Base-by-base conservation (phyloP, 2,113 vertebrate genomes). In the Nothobranchius kuhntae region DNA sequence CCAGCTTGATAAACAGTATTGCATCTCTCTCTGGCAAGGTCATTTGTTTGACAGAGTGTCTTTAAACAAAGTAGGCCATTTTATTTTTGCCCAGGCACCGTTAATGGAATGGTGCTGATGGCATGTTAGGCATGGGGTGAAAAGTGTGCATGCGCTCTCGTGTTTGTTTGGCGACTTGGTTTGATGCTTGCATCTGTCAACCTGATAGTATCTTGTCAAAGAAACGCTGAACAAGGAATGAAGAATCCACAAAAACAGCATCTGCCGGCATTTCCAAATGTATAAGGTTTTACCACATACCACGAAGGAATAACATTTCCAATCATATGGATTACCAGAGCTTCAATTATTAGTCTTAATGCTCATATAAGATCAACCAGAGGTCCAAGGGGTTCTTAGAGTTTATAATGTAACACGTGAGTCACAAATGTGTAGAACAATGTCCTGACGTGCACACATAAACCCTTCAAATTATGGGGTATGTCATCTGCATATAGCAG, bases 11-110 rank as follows among this genome's bases (percentile, higher is more conserved):
- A 85, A 89, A 89, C 81, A 80, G 60, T 40, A 50, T 67, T 67
- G 60, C 65, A 26, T 82, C 7, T 46, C 12, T 77, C 58, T 79
- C 46, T 82, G 80, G 81, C 75, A 77, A 83, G 81, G 86, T 88
- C 76, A 82, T 91, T 90, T 90, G 78, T 89, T 86, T 90, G 80
- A 90, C 83, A 79, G 65, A 89, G 78, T 87, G 84, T 86, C 63
- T 78, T 82, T 74, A 73, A 85, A 71, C 65, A 75, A 87, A 89
- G 73, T 78, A 65, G 82, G 71, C 82, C 75, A 57, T 90, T 87
- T 88, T 75, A 80, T 89, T 91, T 82, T 69, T 72, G 73, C 51
- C 55, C 76, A 67, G 68, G 63, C 60, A 63, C 61, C 21, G 30
- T 87, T 89, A 89, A 90, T 90, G 74, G 82, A 86, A 86, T 75